Evolutionary conservation across 2,797 vertebrate species (phyloP), one percentile per base, ranked within the genome.

Genomic region (Knipowitschia caucasica): DNA sequence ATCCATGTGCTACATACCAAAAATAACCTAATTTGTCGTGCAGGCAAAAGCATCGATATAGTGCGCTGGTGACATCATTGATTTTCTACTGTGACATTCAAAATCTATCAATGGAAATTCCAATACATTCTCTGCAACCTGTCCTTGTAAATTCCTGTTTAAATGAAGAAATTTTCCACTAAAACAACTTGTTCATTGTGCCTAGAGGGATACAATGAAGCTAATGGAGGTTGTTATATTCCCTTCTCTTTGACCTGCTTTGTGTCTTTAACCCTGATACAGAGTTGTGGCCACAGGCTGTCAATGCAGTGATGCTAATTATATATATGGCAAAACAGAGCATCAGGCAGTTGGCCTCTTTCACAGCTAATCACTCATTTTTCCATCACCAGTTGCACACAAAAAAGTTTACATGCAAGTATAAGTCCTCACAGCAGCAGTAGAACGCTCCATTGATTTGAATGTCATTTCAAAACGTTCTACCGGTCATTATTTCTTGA

Each of bases 301-400:
- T 71, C 76, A 62, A 18, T 35, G 59, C 59, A 51, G 46, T 83
- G 72, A 81, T 59, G 81, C 59, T 84, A 84, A 89, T 82, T 76
- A 84, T 82, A 78, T 82, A 78, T 77, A 77, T 78, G 78, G 71
- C 82, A 82, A 83, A 77, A 75, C 52, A 74, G 80, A 75, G 39
- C 76, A 75, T 75, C 69, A 71, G 78, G 77, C 78, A 80, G 68
- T 18, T 80, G 82, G 63, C 82, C 83, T 83, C 79, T 70, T 83
- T 83, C 69, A 76, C 62, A 68, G 82, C 78, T 82, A 84, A 89
- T 84, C 80, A 77, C 60, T 44, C 11, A 64, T 66, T 69, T 69
- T 66, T 77, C 81, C 77, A 64, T 59, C 73, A 66, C 62, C 29
- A 40, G 44, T 42, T 56, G 69, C 73, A 84, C 73, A 80, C 77